Evolutionary conservation across 2,113 vertebrate species (phyloP).

Genomic region (Echinops telfairi): DNA sequence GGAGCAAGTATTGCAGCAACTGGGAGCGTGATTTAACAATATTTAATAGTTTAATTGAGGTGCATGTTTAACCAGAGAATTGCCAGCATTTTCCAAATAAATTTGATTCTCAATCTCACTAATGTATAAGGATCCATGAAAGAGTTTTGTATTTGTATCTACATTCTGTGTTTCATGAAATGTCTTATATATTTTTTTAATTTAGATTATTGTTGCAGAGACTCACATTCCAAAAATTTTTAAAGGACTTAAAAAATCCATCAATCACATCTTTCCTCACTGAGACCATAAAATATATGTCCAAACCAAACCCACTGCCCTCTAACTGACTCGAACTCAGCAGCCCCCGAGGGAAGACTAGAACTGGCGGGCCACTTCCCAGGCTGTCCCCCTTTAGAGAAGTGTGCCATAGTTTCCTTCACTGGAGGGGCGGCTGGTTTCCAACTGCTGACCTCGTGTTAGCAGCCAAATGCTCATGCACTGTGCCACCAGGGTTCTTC

Average conservation of each 20-base stretch:
- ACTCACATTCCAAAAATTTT: neutral
- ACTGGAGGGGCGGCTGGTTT: neutral
- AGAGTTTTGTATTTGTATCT: neutral
- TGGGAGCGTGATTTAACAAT: conserved; percentile 20
- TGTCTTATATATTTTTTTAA: conserved; percentile 8
- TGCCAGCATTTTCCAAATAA: neutral
- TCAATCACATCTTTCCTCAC: neutral
- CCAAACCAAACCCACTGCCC: neutral
- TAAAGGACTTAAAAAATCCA: neutral
- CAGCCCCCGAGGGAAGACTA: neutral
- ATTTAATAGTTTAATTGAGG: conserved; percentile 28
- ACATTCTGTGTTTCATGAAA: neutral
- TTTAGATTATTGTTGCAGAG: neutral
- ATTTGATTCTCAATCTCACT: neutral
- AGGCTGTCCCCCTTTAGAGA: neutral
- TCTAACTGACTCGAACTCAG: neutral
- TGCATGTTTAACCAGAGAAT: conserved; percentile 32
- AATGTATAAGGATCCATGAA: neutral
- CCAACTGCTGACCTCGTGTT: neutral
- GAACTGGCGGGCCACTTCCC: neutral
- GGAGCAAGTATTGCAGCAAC: conserved; percentile 3
- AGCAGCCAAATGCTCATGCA: neutral
- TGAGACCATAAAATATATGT: neutral
- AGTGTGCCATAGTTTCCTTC: neutral
- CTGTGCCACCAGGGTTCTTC: neutral